These are phyloP conservation scores for Axinella damicornis DNA, from an alignment of 37 sponge, comb jelly and placozoan species.

Conservation along the genomic window DNA sequence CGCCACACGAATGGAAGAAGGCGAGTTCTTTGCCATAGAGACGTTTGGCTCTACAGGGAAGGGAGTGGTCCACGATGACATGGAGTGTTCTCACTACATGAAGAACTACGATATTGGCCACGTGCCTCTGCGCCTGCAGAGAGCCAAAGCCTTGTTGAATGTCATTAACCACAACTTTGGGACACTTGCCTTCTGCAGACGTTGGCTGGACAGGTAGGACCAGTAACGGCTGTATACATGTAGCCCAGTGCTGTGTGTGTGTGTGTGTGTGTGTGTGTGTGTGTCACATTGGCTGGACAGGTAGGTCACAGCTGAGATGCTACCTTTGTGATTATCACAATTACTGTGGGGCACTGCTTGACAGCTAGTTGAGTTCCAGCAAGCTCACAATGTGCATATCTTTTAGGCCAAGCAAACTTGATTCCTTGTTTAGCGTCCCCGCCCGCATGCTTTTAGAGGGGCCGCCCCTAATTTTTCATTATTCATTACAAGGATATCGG, in stretches of 20 bases:
- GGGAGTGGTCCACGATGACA: slow-evolving; percentile 97
- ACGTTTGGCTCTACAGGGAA: slow-evolving; percentile 97
- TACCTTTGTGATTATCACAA: no score
- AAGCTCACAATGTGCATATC: no score
- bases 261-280: neutral
- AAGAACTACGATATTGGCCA: slow-evolving; percentile 96
- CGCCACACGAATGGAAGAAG: slow-evolving; percentile 95
- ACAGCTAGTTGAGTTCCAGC: no score
- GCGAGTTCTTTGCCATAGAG: slow-evolving; percentile 98
- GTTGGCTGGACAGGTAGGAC: slow-evolving; percentile 95
- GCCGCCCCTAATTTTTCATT: no score
- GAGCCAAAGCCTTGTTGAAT: slow-evolving; percentile 85
- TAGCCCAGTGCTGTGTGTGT: neutral
- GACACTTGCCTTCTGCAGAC: slow-evolving; percentile 95
- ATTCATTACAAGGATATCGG: no score
- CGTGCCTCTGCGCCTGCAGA: slow-evolving; percentile 86
- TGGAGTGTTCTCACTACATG: slow-evolving; percentile 99
- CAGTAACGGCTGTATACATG: neutral
- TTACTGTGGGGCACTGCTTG: no score
- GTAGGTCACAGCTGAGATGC: no score
- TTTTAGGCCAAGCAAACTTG: no score
- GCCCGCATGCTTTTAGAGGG: no score
- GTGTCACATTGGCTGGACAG: no score
- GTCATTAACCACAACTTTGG: slow-evolving; percentile 97
- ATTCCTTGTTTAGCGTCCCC: no score